phyloP scores from a whole-genome alignment of 2,888 invertebrate species.

The Macrosoma leucophasiata region DNA sequence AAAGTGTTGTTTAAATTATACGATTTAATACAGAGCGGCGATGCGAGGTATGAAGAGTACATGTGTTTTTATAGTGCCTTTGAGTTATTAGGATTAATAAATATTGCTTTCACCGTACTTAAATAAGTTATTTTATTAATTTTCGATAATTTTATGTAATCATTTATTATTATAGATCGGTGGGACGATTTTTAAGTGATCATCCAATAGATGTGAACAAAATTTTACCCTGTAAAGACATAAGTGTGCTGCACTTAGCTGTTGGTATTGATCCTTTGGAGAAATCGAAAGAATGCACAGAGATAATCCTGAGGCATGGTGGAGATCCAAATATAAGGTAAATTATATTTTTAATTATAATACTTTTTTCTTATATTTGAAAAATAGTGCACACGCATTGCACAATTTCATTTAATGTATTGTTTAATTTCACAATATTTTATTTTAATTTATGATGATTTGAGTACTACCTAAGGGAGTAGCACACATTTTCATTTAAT shows the following conservation, averaged over 20 bases:
- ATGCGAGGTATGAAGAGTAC: conserved; percentile 65
- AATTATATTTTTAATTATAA: conserved; percentile 23
- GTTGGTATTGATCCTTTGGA: conserved; percentile 81
- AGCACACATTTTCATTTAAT: no score
- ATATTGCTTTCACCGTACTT: no score
- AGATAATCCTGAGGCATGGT: conserved; percentile 80
- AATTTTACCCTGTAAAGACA: conserved; percentile 81
- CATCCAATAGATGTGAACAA: conserved; percentile 80
- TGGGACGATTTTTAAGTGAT: conserved; percentile 51
- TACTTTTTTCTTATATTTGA: conserved; percentile 1
- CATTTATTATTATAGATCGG: conserved; percentile 49
- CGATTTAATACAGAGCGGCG: conserved; percentile 79
- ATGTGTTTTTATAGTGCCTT: no score
- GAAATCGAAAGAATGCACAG: conserved; percentile 78
- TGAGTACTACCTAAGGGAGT: no score
- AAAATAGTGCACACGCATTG: neutral
- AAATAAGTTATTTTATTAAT: conserved; percentile 8
- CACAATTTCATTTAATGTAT: neutral
- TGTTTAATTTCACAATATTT: neutral
- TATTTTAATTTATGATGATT: neutral
- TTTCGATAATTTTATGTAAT: conserved; percentile 2
- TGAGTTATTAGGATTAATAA: no score
- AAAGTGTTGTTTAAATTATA: conserved; percentile 72
- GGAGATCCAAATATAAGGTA: conserved; percentile 84
- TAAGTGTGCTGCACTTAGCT: conserved; percentile 85